Base-by-base conservation (phyloP, 2,797 vertebrate species). In the Atherinosoma microstoma region DNA sequence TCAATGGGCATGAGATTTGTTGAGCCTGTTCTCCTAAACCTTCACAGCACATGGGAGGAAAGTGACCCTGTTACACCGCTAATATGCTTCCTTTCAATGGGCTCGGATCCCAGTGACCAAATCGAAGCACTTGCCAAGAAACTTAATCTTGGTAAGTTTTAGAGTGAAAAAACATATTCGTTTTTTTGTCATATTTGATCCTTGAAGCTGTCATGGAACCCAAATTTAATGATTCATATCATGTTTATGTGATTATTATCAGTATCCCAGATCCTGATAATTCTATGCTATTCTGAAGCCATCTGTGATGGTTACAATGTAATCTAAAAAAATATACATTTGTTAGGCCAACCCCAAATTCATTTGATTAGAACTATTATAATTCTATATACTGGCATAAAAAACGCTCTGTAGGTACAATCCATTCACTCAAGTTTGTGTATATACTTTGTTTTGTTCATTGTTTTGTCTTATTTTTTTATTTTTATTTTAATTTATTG, bases 51-150 rank as follows among this genome's bases (percentile, higher is more conserved):
- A 1, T 96, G 95, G 96, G 90, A 93, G 75, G 96, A 96, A 87
- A 96, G 95, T 20, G 95, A 96, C 54, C 61, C 82, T 0, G 80
- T 70, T 34, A 96, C 95, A 3, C 95, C 96, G 65, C 90, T 96
- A 16, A 95, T 97, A 78, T 96, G 96, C 86, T 96, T 97, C 82
- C 92, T 97, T 24, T 96, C 96, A 53, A 94, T 95, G 95, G 96
- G 96, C 58, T 96, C 96, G 7, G 96, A 97, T 75, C 96, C 96
- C 65, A 96, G 94, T 3, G 87, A 85, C 40, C 95, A 96, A 82
- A 96, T 96, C 58, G 93, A 94, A 42, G 94, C 92, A 0, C 73
- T 97, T 80, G 93, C 94, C 67, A 95, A 94, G 80, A 96, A 93
- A 71, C 93, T 95, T 69, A 72, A 91, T 68, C 83, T 97, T 34